Conservation (phyloP, 2,888 invertebrate genomes). For the Leptinotarsa juncta region DNA sequence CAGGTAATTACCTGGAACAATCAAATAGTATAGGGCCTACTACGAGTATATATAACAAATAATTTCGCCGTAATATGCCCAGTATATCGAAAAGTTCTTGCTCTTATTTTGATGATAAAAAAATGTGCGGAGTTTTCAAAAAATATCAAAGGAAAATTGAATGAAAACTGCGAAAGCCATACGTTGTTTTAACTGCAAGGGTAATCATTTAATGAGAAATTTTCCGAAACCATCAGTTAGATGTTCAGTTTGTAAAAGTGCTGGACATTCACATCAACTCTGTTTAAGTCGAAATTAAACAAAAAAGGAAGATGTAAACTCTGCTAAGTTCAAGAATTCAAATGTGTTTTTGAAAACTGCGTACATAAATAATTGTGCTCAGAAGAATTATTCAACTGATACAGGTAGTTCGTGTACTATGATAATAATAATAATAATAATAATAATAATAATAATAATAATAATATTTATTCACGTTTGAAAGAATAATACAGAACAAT, state of each 20-base stretch:
- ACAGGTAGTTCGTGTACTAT: not conserved
- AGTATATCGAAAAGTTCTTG: too few relatives aligned
- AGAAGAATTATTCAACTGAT: not conserved
- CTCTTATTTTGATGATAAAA: too few relatives aligned
- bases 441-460: too few relatives aligned
- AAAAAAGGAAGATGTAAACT: not conserved
- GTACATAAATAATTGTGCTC: not conserved
- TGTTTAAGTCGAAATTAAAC: not conserved
- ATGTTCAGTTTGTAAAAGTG: not conserved
- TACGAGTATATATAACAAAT: too few relatives aligned
- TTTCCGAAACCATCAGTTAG: not conserved
- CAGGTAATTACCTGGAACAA: too few relatives aligned
- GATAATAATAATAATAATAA: constrained; percentile 4
- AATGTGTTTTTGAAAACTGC: not conserved
- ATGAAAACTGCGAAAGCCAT: too few relatives aligned
- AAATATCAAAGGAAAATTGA: too few relatives aligned
- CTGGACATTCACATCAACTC: not conserved
- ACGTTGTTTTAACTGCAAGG: not conserved
- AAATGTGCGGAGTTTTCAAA: too few relatives aligned
- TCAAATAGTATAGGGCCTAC: too few relatives aligned
- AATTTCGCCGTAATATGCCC: too few relatives aligned
- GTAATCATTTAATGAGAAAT: not conserved
- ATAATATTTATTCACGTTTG: too few relatives aligned
- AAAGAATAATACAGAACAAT: too few relatives aligned
- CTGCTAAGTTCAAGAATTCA: not conserved